These are phyloP conservation scores for Branchellion lobata DNA, from an alignment of 2,888 invertebrate genomes.

Conservation along the genomic window DNA sequence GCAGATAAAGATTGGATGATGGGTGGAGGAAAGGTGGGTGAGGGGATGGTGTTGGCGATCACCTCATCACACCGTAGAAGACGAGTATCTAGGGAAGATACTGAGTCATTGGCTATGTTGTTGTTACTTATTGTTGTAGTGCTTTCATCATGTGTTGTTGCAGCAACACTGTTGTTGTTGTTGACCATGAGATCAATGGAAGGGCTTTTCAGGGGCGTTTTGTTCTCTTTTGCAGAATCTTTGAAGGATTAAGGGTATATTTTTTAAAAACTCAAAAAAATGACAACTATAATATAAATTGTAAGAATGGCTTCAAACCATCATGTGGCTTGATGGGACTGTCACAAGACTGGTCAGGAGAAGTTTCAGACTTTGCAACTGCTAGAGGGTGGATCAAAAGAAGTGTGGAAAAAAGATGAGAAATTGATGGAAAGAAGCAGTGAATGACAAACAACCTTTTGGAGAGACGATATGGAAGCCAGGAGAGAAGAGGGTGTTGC, in stretches of 20 bases:
- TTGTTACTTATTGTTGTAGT: slow-evolving; percentile 7
- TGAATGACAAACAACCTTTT: too few species aligned
- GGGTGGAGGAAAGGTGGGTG: neutral
- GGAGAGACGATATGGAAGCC: slow-evolving; percentile 53
- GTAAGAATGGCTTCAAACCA: neutral
- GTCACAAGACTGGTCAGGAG: slow-evolving; percentile 37
- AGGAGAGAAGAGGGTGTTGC: slow-evolving; percentile 58
- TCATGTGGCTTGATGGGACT: neutral
- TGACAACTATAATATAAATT: neutral
- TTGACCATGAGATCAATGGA: neutral
- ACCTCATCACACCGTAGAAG: slow-evolving; percentile 29
- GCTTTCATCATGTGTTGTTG: neutral
- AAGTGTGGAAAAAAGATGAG: too few species aligned
- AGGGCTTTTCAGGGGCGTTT: slow-evolving; percentile 52
- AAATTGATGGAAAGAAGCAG: too few species aligned
- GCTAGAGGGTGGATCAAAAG: too few species aligned
- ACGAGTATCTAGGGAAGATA: slow-evolving; percentile 21
- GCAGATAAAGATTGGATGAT: neutral
- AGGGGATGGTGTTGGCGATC: slow-evolving; percentile 6
- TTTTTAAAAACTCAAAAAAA: neutral
- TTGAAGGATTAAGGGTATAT: neutral
- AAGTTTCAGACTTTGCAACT: neutral
- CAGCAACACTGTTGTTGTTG: slow-evolving; percentile 47
- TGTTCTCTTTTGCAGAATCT: slow-evolving; percentile 58
- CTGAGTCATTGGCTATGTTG: slow-evolving; percentile 26